phyloP scores from a whole-genome alignment of 2,113 vertebrate species.

The Tricholaema leucomelas region DNA sequence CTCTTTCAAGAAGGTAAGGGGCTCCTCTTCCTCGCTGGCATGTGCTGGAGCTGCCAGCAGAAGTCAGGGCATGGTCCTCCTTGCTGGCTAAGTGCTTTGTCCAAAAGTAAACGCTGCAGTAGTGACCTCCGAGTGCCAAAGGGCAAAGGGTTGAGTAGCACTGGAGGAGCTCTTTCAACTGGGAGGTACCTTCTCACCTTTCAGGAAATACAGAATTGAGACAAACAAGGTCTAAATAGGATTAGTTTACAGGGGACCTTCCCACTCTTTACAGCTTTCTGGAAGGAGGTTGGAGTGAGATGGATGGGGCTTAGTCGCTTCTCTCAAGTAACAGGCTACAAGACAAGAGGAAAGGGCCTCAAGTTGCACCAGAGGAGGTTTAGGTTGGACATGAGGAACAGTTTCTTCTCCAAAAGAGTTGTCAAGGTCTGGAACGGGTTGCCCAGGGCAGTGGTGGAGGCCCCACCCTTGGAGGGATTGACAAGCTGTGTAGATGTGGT shows the following conservation, averaged over 20 bases:
- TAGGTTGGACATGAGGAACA: not conserved
- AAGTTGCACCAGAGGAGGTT: not conserved
- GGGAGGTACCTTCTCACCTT: not conserved
- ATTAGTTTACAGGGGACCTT: not conserved
- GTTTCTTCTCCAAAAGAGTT: not conserved
- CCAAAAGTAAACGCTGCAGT: not conserved
- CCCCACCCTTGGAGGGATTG: not conserved
- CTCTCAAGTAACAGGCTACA: not conserved
- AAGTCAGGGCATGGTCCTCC: not conserved
- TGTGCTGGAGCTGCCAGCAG: not conserved
- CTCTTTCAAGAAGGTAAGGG: conserved; percentile 92
- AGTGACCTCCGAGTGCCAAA: not conserved
- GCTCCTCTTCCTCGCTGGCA: not conserved
- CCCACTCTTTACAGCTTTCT: not conserved
- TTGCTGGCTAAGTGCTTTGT: conserved; percentile 47
- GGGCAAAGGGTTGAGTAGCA: not conserved
- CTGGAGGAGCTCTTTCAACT: not conserved
- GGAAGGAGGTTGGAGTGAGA: not conserved
- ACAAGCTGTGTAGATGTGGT: not conserved
- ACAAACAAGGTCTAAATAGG: not conserved
- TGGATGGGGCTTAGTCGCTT: not conserved
- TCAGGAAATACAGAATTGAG: not conserved
- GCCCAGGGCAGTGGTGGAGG: not conserved
- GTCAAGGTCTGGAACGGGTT: not conserved
- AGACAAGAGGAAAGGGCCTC: not conserved